Evolutionary conservation across 1,140 invertebrate genomes (phyloP).

Genomic region (Acromyrmex heyeri): DNA sequence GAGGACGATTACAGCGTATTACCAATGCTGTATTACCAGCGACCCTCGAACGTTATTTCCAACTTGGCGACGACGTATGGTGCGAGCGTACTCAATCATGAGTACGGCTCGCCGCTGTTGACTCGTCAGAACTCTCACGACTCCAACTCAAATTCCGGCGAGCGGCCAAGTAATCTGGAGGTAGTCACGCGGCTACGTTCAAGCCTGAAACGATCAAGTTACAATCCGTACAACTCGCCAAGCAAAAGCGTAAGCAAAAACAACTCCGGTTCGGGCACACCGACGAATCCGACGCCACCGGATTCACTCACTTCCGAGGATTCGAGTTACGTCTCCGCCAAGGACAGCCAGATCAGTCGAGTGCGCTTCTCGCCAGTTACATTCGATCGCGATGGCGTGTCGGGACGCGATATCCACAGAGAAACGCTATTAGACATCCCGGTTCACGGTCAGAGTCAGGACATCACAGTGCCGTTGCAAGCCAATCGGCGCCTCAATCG

Average conservation of each 20-base stretch:
- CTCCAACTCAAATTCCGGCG: slow-evolving; percentile 85
- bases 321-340: slow-evolving; percentile 93
- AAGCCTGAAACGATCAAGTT: slow-evolving; percentile 91
- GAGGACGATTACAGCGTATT: slow-evolving; percentile 87
- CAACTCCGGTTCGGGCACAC: slow-evolving; percentile 90
- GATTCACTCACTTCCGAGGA: slow-evolving; percentile 94
- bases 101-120: slow-evolving; percentile 85
- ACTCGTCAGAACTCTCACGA: slow-evolving; percentile 88
- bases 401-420: slow-evolving; percentile 75
- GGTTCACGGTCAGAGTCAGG: slow-evolving; percentile 89
- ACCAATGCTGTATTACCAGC: slow-evolving; percentile 80
- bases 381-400: slow-evolving; percentile 83
- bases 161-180: slow-evolving; percentile 91
- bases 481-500: slow-evolving; percentile 83
- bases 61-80: slow-evolving; percentile 74
- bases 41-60: slow-evolving; percentile 75
- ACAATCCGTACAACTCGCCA: slow-evolving; percentile 83
- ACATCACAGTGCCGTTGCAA: slow-evolving; percentile 89
- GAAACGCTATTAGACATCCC: slow-evolving; percentile 89
- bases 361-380: slow-evolving; percentile 94
- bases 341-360: slow-evolving; percentile 90
- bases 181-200: slow-evolving; percentile 90
- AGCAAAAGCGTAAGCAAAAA: slow-evolving; percentile 88
- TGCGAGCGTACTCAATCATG: slow-evolving; percentile 78
- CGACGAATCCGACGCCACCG: slow-evolving; percentile 94